Evolutionary conservation across 2,797 vertebrate species (phyloP), one percentile per base, ranked within the genome.

Genomic region (Danio aesculapii): DNA sequence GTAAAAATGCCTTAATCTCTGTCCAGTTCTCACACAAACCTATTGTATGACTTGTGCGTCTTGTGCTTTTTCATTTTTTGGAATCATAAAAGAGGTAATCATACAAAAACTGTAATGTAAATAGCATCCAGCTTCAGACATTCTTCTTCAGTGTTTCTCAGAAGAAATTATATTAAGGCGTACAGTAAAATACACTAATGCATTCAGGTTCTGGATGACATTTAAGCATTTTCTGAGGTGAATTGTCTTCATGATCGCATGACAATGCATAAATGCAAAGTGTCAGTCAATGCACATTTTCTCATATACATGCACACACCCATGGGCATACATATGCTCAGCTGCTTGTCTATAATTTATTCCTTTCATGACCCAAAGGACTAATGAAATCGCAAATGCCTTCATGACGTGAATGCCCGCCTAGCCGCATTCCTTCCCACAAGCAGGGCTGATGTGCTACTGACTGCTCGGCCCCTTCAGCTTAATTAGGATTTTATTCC

Each of bases 401-500:
- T 88, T 89, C 84, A 82, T 87, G 75, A 87, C 79, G 83, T 83
- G 81, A 73, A 63, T 76, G 44, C 69, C 74, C 66, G 67, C 77
- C 76, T 79, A 80, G 80, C 75, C 68, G 66, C 77, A 81, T 90
- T 84, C 88, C 85, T 87, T 88, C 88, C 87, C 87, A 53, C 86
- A 90, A 91, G 89, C 86, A 86, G 85, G 85, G 85, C 77, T 39
- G 82, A 76, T 58, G 46, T 47, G 83, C 83, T 82, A 47, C 80
- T 7, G 75, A 72, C 69, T 82, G 84, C 88, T 85, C 84, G 88
- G 92, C 88, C 90, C 91, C 88, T 92, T 92, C 84, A 84, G 87
- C 87, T 92, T 94, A 93, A 94, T 95, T 93, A 93, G 91, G 89
- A 88, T 83, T 82, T 83, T 63, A 84, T 91, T 91, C 88, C 89